Evolutionary conservation across 1,140 invertebrate genomes (phyloP).

Genomic region (Belonocnema kinseyi): DNA sequence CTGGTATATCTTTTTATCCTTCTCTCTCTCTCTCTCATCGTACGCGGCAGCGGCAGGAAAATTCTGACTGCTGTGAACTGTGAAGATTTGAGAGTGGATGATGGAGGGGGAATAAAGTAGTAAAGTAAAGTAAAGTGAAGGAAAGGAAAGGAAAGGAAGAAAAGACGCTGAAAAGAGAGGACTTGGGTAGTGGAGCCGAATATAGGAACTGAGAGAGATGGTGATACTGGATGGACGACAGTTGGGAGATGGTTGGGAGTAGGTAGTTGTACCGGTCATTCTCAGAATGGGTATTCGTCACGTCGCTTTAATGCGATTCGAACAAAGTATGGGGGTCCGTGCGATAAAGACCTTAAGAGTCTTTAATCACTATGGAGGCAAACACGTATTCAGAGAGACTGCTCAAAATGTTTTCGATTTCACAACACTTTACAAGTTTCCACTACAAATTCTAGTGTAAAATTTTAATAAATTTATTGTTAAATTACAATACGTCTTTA

Average conservation of each 20-base stretch:
- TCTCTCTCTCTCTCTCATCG: slow-evolving; percentile 17
- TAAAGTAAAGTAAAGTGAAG: slow-evolving; percentile 14
- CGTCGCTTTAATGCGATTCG: too few relatives aligned
- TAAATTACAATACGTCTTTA: too few relatives aligned
- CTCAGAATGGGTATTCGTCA: too few relatives aligned
- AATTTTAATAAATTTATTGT: too few relatives aligned
- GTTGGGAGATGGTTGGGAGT: slow-evolving; percentile 20
- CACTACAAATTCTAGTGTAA: too few relatives aligned
- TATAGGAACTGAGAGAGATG: slow-evolving; percentile 25
- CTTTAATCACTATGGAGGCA: too few relatives aligned
- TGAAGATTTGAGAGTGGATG: slow-evolving; percentile 44
- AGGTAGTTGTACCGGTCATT: slow-evolving; percentile 38
- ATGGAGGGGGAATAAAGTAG: slow-evolving; percentile 21
- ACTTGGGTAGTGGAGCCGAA: neutral
- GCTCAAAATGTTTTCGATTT: too few relatives aligned
- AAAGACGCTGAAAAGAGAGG: neutral
- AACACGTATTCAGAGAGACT: too few relatives aligned
- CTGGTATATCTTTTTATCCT: slow-evolving; percentile 24
- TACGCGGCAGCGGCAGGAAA: slow-evolving; percentile 20
- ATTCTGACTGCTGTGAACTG: slow-evolving; percentile 45
- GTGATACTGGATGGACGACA: neutral
- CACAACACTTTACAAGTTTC: too few relatives aligned
- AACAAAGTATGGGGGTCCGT: too few relatives aligned
- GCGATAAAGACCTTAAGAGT: too few relatives aligned
- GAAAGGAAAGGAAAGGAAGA: slow-evolving; percentile 35